Percentiles rank a stretch among this genome's conserved stretches.
phyloP scores from a whole-genome alignment of 2,797 vertebrate species.

The Labroides dimidiatus region DNA sequence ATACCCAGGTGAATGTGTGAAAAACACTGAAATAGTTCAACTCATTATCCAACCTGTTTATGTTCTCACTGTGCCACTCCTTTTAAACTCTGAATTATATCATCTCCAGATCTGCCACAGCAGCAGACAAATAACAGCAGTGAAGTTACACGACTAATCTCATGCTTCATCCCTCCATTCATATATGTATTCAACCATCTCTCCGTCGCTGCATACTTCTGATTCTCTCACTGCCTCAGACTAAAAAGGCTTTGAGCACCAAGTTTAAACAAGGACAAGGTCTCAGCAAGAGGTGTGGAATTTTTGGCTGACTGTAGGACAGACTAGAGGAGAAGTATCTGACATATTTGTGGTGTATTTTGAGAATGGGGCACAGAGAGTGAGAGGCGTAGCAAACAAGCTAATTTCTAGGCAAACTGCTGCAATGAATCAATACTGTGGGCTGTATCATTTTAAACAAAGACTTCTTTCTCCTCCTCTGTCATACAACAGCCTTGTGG shows the following conservation, averaged over 20 bases:
- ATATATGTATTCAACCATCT: not conserved
- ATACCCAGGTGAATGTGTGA: no score
- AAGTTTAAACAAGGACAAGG: slow-evolving; percentile 26
- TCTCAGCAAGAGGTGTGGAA: slow-evolving; percentile 23
- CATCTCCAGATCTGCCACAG: not conserved
- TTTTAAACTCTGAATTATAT: not conserved
- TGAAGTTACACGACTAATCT: not conserved
- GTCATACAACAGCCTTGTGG: slow-evolving; percentile 32
- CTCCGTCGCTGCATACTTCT: not conserved
- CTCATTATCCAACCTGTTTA: no score
- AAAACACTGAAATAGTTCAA: no score
- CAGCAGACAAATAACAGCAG: not conserved
- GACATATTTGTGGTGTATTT: slow-evolving; percentile 44
- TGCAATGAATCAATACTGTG: slow-evolving; percentile 41
- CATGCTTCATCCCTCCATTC: not conserved
- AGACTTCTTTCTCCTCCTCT: slow-evolving; percentile 38
- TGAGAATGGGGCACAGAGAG: slow-evolving; percentile 28
- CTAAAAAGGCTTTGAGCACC: slow-evolving; percentile 1
- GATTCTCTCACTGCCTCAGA: not conserved
- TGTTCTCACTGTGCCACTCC: not conserved
- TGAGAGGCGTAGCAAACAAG: not conserved
- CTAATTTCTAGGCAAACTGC: slow-evolving; percentile 40
- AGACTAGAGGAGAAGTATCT: slow-evolving; percentile 18
- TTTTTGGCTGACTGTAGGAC: slow-evolving; percentile 16
- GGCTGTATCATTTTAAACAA: slow-evolving; percentile 44